Evolutionary conservation across 2,113 vertebrate species (phyloP).

Genomic region (Pseudorasbora parva): DNA sequence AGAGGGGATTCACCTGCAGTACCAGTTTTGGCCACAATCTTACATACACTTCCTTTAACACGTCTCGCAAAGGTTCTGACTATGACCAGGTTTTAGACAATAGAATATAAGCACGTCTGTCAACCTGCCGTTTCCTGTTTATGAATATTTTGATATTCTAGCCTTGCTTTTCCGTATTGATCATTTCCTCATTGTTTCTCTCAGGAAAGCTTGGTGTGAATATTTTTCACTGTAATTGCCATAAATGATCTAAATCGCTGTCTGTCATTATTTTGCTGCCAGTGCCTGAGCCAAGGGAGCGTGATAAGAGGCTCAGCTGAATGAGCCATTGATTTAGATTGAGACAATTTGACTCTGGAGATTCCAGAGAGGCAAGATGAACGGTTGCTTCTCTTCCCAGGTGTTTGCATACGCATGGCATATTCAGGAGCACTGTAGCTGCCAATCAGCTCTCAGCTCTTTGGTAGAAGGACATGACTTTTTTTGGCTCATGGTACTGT

Average conservation of each 20-base stretch:
- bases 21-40: no score
- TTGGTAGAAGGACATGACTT: not conserved
- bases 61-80: not conserved
- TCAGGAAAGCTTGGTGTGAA: slow-evolving; percentile 16
- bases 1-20: no score
- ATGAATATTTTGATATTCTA: slow-evolving; percentile 3
- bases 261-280: slow-evolving; percentile 22
- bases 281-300: not conserved
- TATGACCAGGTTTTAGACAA: not conserved
- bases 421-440: not conserved
- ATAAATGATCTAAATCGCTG: slow-evolving; percentile 33
- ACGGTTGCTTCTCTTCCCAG: not conserved
- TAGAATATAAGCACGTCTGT: not conserved
- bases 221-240: slow-evolving; percentile 9
- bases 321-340: slow-evolving; percentile 12
- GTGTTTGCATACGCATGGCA: not conserved
- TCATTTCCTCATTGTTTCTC: not conserved
- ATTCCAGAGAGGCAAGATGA: not conserved
- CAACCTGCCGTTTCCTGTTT: slow-evolving; percentile 15
- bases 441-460: not conserved
- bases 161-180: not conserved
- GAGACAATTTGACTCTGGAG: slow-evolving; percentile 26
- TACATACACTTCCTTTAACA: no score
- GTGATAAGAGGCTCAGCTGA: not conserved
- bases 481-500: not conserved